Evolutionary conservation across 2,888 invertebrate species (phyloP).

Genomic region (Electrophaes corylata): DNA sequence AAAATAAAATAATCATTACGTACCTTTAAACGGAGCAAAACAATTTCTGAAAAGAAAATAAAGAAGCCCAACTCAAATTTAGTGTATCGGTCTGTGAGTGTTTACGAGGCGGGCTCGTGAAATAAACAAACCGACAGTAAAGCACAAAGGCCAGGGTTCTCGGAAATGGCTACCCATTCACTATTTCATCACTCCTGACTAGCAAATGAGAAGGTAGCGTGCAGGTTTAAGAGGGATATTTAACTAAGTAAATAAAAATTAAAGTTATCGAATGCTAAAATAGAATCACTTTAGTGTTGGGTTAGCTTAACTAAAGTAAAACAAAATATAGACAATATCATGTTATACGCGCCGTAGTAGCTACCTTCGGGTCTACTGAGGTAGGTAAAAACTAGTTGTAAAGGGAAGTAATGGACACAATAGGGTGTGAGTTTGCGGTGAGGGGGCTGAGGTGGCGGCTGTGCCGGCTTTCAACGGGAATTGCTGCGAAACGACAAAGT

Average conservation of each 20-base stretch:
- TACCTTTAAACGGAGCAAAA: conserved; percentile 45
- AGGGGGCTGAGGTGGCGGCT: conserved; percentile 55
- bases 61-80: conserved; percentile 73
- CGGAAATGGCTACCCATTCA: conserved; percentile 65
- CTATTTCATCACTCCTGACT: conserved; percentile 64
- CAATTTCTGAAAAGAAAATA: conserved; percentile 65
- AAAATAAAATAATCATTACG: conserved; percentile 32
- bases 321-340: conserved; percentile 34
- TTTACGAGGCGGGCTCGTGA: conserved; percentile 76
- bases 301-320: conserved; percentile 20
- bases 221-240: conserved; percentile 29
- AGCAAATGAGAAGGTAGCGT: conserved; percentile 57
- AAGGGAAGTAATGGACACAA: conserved; percentile 66
- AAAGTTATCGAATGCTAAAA: conserved; percentile 19
- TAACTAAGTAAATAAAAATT: conserved; percentile 4
- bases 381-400: conserved; percentile 63
- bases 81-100: conserved; percentile 74
- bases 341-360: conserved; percentile 28
- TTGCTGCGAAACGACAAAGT: conserved; percentile 66
- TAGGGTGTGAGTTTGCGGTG: conserved; percentile 64
- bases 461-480: conserved; percentile 60
- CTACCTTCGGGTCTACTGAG: conserved; percentile 40
- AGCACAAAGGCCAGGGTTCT: conserved; percentile 70
- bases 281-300: conserved; percentile 1
- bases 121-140: conserved; percentile 78